These are phyloP conservation scores for Hydractinia echinata DNA, from an alignment of 30 jellyfish, hydroid and myxozoan species.

Conservation along the genomic window DNA sequence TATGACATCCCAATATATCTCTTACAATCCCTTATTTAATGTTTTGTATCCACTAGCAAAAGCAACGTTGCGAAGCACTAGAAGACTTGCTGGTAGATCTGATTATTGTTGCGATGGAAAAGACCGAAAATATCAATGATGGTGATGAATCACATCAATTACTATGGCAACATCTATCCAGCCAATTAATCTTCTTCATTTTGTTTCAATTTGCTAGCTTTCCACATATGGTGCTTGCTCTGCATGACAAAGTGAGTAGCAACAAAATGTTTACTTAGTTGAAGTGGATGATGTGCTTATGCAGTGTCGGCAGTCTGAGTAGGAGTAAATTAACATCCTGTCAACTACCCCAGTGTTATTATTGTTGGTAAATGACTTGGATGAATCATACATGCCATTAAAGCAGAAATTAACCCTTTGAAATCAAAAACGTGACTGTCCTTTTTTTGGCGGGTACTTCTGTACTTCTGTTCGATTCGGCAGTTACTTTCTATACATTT, in stretches of 20 bases:
- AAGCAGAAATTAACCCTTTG: too few species aligned
- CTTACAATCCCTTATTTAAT: neutral
- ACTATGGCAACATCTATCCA: conserved; percentile 97
- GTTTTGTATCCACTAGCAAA: conserved; percentile 41
- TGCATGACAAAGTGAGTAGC: conserved; percentile 67
- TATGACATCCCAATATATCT: too few species aligned
- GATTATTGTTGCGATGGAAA: conserved; percentile 89
- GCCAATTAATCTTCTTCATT: conserved; percentile 91
- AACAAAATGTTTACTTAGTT: neutral
- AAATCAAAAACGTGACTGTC: too few species aligned
- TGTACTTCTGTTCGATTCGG: too few species aligned
- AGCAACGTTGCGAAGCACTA: conserved; percentile 89
- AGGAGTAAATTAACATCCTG: neutral
- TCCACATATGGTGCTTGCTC: conserved; percentile 90
- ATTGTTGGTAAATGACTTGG: too few species aligned
- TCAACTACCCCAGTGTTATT: neutral
- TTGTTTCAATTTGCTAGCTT: conserved; percentile 92
- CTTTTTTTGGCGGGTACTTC: too few species aligned
- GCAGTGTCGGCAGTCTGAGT: neutral
- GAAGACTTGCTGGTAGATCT: conserved; percentile 90
- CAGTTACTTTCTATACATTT: too few species aligned
- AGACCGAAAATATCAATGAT: conserved; percentile 70
- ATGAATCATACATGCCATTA: too few species aligned
- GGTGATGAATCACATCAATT: conserved; percentile 73
- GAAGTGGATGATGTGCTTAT: neutral